Evolutionary conservation across 1,140 invertebrate species (phyloP).

Genomic region (Bombus haemorrhoidalis): DNA sequence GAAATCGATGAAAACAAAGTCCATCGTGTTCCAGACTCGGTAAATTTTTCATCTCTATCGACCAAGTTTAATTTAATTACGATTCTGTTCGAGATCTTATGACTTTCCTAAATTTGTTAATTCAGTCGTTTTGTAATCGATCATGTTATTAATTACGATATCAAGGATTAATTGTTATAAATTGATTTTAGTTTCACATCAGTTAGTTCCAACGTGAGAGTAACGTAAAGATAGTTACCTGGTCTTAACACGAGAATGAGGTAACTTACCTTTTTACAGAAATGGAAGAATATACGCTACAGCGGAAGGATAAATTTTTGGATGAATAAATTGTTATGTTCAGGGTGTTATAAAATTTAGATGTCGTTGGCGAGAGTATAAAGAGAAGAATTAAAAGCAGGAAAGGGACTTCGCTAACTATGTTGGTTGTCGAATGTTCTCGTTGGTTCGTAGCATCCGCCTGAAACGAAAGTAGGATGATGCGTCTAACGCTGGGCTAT

Average conservation of each 20-base stretch:
- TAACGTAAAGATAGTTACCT: too few species aligned
- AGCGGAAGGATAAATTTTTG: too few species aligned
- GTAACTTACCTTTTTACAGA: neutral
- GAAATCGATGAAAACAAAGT: slow-evolving; percentile 56
- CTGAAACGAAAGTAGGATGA: slow-evolving; percentile 69
- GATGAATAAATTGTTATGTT: neutral
- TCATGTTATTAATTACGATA: too few species aligned
- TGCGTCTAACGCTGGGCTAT: slow-evolving; percentile 45
- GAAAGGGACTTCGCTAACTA: neutral
- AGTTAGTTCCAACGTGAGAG: too few species aligned
- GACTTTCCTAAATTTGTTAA: neutral
- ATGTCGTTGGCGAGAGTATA: neutral
- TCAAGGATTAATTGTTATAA: too few species aligned
- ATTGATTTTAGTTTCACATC: too few species aligned
- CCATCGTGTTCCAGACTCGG: accelerated
- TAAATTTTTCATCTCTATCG: neutral
- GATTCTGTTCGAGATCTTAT: neutral
- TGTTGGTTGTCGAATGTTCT: neutral
- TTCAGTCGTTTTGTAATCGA: neutral
- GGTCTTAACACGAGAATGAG: too few species aligned
- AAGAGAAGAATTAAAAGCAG: neutral
- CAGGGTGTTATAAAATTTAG: neutral
- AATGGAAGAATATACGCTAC: neutral
- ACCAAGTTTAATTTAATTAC: neutral
- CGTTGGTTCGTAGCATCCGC: slow-evolving; percentile 54